Conservation (phyloP, 2,797 vertebrate species). For the Trematomus bernacchii region DNA sequence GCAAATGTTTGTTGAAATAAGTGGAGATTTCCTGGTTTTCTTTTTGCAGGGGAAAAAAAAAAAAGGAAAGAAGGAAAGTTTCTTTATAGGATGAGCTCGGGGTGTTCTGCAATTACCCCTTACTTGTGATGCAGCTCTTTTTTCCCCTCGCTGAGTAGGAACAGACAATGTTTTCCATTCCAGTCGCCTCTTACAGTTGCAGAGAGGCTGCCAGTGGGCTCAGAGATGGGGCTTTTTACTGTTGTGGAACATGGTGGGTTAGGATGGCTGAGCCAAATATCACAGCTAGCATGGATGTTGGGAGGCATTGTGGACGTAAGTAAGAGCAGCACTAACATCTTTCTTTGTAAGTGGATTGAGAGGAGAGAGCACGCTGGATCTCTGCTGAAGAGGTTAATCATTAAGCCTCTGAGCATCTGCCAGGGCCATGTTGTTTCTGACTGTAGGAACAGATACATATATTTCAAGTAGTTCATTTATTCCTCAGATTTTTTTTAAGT, state of each 20-base stretch:
- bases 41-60: conserved; percentile 62
- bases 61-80: conserved; percentile 51
- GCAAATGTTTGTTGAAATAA: conserved; percentile 94
- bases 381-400: conserved; percentile 67
- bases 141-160: conserved; percentile 64
- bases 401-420: conserved; percentile 67
- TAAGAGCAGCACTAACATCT: conserved; percentile 77
- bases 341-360: conserved; percentile 61
- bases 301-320: conserved; percentile 73
- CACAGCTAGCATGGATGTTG: conserved; percentile 70
- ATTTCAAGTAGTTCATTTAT: conserved; percentile 14
- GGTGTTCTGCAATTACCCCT: conserved; percentile 75
- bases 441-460: conserved; percentile 22
- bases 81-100: conserved; percentile 77
- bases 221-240: conserved; percentile 58
- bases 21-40: conserved; percentile 93
- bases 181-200: conserved; percentile 69
- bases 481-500: not conserved
- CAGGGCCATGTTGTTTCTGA: conserved; percentile 41
- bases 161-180: conserved; percentile 74
- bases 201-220: conserved; percentile 64
- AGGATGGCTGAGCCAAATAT: conserved; percentile 69
- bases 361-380: conserved; percentile 44
- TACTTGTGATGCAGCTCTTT: conserved; percentile 58
- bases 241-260: conserved; percentile 66